Evolutionary conservation across 1,140 invertebrate genomes (phyloP).

Genomic region (Pachypsylla venusta): DNA sequence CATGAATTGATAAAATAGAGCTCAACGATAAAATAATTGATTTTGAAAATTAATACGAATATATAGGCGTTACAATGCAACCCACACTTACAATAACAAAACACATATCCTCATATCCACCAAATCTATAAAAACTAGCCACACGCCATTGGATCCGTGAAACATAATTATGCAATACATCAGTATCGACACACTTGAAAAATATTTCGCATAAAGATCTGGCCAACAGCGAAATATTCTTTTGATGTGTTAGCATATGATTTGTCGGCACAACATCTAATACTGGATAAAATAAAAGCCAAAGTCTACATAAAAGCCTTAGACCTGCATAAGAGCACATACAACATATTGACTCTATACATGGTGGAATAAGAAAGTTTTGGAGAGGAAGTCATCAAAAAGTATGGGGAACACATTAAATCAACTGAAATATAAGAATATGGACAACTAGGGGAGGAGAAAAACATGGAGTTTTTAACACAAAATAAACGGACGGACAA

Average conservation of each 20-base stretch:
- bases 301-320: neutral
- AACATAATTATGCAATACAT: neutral
- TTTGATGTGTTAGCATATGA: neutral
- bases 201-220: neutral
- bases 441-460: neutral
- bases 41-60: conserved; percentile 1
- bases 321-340: neutral
- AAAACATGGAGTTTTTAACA: neutral
- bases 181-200: neutral
- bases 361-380: neutral
- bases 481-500: neutral
- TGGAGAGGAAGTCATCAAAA: neutral
- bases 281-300: conserved; percentile 5
- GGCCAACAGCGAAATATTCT: neutral
- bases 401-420: neutral
- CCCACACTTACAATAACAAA: neutral
- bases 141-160: neutral
- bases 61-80: conserved; percentile 2
- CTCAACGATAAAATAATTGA: neutral
- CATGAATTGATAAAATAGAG: neutral
- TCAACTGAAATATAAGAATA: neutral
- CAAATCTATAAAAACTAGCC: neutral
- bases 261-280: neutral
- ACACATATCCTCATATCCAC: neutral
- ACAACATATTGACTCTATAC: neutral